phyloP scores from a whole-genome alignment of 2,113 vertebrate species.

The Corapipo altera region DNA sequence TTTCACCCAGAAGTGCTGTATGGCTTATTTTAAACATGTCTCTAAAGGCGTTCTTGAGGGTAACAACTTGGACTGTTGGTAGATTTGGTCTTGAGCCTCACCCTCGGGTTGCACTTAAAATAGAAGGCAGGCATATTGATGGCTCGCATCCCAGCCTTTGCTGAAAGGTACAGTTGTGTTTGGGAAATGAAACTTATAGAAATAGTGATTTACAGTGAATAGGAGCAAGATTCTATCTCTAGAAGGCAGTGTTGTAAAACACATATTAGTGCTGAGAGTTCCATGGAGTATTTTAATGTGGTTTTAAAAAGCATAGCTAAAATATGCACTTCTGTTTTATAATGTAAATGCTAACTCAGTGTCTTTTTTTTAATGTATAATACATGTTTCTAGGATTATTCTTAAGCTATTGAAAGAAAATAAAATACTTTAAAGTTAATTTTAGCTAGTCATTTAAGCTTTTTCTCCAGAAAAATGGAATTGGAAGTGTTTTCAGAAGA shows the following conservation, averaged over 20 bases:
- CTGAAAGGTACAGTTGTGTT: not conserved
- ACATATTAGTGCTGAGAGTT: not conserved
- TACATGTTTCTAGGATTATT: not conserved
- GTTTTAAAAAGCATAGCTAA: constrained; percentile 16
- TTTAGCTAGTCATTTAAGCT: not conserved
- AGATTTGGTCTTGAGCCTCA: not conserved
- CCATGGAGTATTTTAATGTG: not conserved
- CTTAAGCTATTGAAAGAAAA: not conserved
- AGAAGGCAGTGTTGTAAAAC: constrained; percentile 63
- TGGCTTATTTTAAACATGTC: not conserved
- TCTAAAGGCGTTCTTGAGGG: not conserved
- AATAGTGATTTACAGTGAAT: not conserved
- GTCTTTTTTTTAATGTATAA: not conserved
- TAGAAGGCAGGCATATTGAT: not conserved
- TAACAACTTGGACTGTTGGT: not conserved
- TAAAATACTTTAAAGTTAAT: not conserved
- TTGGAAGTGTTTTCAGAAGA: not conserved
- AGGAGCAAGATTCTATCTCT: constrained; percentile 35
- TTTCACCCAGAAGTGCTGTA: not conserved
- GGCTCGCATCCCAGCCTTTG: not conserved
- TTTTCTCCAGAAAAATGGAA: not conserved
- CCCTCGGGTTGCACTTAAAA: constrained; percentile 22
- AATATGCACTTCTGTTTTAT: not conserved
- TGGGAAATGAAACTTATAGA: not conserved
- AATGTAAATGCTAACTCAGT: not conserved